Evolutionary conservation across 2,113 vertebrate species (phyloP), one percentile per base, ranked within the genome.

Genomic region (Numenius arquata): DNA sequence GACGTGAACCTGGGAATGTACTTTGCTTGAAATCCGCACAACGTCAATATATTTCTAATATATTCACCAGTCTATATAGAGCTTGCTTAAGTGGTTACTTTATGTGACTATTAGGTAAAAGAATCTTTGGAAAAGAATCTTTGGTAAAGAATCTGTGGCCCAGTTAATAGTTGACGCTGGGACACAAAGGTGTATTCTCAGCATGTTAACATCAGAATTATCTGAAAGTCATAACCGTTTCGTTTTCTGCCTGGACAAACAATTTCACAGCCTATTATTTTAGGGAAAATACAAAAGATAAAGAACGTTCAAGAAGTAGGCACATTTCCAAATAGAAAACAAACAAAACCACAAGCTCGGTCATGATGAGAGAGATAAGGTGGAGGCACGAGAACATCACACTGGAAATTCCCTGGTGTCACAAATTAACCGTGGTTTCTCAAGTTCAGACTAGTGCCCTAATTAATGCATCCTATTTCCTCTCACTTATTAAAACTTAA

Each of bases 401-500:
- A 27, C 19, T 84, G 90, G 88, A 93, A 97, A 95, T 76, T 92
- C 89, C 81, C 50, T 23, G 50, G 77, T 79, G 86, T 68, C 16
- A 12, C 70, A 85, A 75, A 61, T 25, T 36, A 95, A 62, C 48
- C 12, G 18, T 15, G 38, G 62, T 66, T 87, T 72, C 80, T 68
- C 83, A 93, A 82, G 90, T 85, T 93, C 58, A 97, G 83, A 50
- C 81, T 70, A 7, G 73, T 74, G 74, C 50, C 63, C 81, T 50
- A 95, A 91, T 91, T 92, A 91, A 84, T 26, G 43, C 50, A 90
- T 43, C 80, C 71, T 52, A 89, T 85, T 95, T 94, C 81, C 77
- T 89, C 55, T 79, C 45, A 22, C 22, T 58, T 73, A 91, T 38
- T 85, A 89, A 85, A 95, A 45, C 23, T 55, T 66, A 22, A n/a